Evolutionary conservation across 2,888 invertebrate genomes (phyloP), one percentile per base, ranked within the genome.

Genomic region (Orchesellides sinensis): DNA sequence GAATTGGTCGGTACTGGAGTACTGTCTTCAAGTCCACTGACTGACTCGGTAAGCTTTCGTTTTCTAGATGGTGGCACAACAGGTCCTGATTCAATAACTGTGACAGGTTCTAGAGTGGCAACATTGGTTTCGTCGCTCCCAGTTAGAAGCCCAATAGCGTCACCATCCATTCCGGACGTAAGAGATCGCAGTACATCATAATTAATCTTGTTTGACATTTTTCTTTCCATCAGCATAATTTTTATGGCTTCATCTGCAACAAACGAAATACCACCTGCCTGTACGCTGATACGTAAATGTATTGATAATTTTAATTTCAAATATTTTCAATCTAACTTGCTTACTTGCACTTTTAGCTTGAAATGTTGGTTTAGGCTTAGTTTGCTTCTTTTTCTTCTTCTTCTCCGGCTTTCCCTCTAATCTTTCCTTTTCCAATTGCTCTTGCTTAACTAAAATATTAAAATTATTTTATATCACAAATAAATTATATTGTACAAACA

Each of bases 201-300:
- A 91, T 99, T 98, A 74, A 99, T 98, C 92, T 99, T 99, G 3
- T 93, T 94, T 2, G 99, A 99, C 86, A 99, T 95, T 89, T 96
- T 96, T 91, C 98, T 98, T 90, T 98, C 98, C 87, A 95, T 96
- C 21, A 99, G 91, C 94, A 99, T 97, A 91, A 97, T 98, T 90
- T 97, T 96, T 59, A 99, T 97, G 0, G 98, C 98, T 91, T 98
- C 98, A 2, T 95, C 96, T 74, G 93, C 3, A 45, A 35, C 40
- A 77, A 32, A 17, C 1, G 21, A 59, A 63, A 19, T 17, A 23
- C 29, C 29, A 59, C 27, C 27, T 59, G 59, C 25, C 27, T 61
- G 32, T 61, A 61, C 27, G 25, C 29, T 29, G n/a, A 47, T 47
- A 14, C 8, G 25, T 27, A 56, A 27, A 52, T 19, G 29, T 47